Evolutionary conservation across 2,113 vertebrate species (phyloP).

Genomic region (Poeciliopsis prolifica): DNA sequence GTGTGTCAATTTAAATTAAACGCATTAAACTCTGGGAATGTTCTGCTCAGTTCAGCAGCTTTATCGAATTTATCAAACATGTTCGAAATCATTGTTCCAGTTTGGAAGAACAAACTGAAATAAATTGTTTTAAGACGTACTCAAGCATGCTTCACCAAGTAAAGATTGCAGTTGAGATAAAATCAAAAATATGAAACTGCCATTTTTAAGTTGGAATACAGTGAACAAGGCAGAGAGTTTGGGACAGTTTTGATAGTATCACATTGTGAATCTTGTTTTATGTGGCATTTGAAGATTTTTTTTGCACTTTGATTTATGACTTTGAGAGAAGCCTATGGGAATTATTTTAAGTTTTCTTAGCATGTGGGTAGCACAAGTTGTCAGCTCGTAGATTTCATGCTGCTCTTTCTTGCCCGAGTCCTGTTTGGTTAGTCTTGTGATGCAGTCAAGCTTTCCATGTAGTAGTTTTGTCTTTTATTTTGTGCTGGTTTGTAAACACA

Average conservation of each 20-base stretch:
- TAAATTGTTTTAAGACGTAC: background rate
- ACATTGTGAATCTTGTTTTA: conserved; percentile 28
- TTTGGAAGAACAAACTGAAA: background rate
- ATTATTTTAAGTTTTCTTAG: conserved; percentile 43
- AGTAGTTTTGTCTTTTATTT: background rate
- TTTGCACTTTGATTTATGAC: conserved; percentile 34
- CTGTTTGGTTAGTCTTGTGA: conserved; percentile 1
- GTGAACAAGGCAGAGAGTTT: background rate
- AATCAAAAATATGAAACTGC: background rate
- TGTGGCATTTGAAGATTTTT: conserved; percentile 31
- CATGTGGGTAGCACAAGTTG: conserved; percentile 26
- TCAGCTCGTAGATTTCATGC: conserved; percentile 12
- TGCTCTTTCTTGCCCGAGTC: background rate
- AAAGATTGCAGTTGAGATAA: background rate
- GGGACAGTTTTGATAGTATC: conserved; percentile 34
- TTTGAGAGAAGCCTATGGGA: conserved; percentile 22
- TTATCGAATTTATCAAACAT: background rate
- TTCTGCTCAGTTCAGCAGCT: background rate
- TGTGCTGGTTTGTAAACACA: background rate
- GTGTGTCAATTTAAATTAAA: background rate
- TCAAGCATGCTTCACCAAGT: background rate
- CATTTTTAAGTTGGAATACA: conserved; percentile 4
- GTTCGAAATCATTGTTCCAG: background rate
- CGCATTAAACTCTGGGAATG: background rate
- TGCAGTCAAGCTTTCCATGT: background rate